Evolutionary conservation across 2,113 vertebrate species (phyloP), one percentile per base, ranked within the genome.

Genomic region (Platichthys flesus): DNA sequence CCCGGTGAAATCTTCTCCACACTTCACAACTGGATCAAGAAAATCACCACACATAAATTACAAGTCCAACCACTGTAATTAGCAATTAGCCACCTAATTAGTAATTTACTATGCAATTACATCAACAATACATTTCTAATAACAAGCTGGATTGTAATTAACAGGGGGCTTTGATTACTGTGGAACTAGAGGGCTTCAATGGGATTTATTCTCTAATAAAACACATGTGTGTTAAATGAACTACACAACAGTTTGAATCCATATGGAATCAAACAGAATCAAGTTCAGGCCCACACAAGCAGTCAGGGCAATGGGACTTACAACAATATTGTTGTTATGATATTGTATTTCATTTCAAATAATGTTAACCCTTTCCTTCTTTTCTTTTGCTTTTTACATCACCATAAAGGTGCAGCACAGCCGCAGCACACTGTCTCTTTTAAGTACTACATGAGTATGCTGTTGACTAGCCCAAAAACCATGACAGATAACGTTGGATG

Each of bases 41-140:
- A 77, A 80, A 66, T 57, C 47, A 45, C 56, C 56, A 55, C 49
- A 52, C 57, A 74, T 81, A 51, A 85, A 76, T 79, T 79, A 75
- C 72, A 67, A n/a, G 62, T 35, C 40, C 59, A 84, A 82, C 82
- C 74, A 79, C 68, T 49, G 72, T 73, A 82, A 82, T 84, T 71
- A 70, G 66, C 71, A 79, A 71, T 84, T 82, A 71, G 68, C 31
- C 8, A 59, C 31, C 59, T 71, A 89, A 84, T 87, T 61, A 77
- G 55, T 72, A 79, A 79, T 84, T 85, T 82, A 69, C 60, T 65
- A 9, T 35, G 76, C 66, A 77, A 71, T 84, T 67, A 74, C 78
- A 84, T 84, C 59, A 84, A 84, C 71, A 80, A 82, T 77, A 84
- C 40, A 69, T 75, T 20, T 45, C 81, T 69, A 72, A 72, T 76